Evolutionary conservation across 2,888 invertebrate species (phyloP).

Genomic region (Zygothrica quintamaculata): DNA sequence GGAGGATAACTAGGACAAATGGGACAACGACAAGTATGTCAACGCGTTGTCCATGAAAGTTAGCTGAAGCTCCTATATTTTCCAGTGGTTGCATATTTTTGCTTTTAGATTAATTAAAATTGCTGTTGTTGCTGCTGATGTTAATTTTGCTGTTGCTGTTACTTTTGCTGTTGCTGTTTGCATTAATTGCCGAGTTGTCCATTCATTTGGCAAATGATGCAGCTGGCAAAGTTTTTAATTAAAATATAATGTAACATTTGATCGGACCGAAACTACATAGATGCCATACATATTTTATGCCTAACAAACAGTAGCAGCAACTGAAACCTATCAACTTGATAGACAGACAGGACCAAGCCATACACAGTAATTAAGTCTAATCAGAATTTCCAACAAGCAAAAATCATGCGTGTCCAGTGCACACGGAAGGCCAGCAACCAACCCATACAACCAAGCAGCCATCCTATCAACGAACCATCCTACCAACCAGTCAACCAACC

Average conservation of each 20-base stretch:
- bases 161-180: slow-evolving; percentile 44
- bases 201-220: slow-evolving; percentile 75
- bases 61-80: slow-evolving; percentile 40
- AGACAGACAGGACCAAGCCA: slow-evolving; percentile 52
- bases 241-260: slow-evolving; percentile 75
- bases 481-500: no score
- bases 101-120: slow-evolving; percentile 76
- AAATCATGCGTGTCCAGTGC: slow-evolving; percentile 72
- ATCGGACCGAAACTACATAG: slow-evolving; percentile 44
- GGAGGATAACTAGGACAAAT: slow-evolving; percentile 26
- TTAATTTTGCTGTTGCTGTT: slow-evolving; percentile 38
- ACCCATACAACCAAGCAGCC: no score
- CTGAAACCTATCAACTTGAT: slow-evolving; percentile 71
- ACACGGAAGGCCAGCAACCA: slow-evolving; percentile 27
- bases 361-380: slow-evolving; percentile 79
- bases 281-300: slow-evolving; percentile 28
- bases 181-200: slow-evolving; percentile 69
- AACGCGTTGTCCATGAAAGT: slow-evolving; percentile 63
- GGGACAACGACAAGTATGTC: slow-evolving; percentile 53
- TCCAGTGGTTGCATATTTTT: slow-evolving; percentile 56
- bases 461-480: neutral
- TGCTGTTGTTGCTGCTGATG: slow-evolving; percentile 41
- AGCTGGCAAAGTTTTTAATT: slow-evolving; percentile 76
- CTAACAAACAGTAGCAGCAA: slow-evolving; percentile 37
- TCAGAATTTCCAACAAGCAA: slow-evolving; percentile 79